Evolutionary conservation across 2,888 invertebrate species (phyloP).

Genomic region (Cephus runcator): DNA sequence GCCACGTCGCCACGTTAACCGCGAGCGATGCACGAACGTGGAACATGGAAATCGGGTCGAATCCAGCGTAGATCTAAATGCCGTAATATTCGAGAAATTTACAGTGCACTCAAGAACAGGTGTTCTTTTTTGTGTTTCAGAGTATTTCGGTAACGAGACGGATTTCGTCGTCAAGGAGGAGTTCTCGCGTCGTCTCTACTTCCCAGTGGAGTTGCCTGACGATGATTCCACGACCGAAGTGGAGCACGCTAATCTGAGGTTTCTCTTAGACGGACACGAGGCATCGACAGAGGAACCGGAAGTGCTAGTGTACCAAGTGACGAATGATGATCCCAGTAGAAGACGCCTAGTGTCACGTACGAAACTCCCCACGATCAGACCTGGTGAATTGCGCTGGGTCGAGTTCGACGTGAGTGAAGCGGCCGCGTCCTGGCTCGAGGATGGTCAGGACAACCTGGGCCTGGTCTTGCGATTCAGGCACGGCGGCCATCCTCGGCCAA

Average conservation of each 20-base stretch:
- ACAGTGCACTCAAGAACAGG: neutral
- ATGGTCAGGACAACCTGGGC: conserved; percentile 66
- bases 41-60: neutral
- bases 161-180: neutral
- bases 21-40: neutral
- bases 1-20: neutral
- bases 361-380: conserved; percentile 15
- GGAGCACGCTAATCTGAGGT: conserved; percentile 66
- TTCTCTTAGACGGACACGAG: conserved; percentile 52
- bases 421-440: conserved; percentile 65
- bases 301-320: conserved; percentile 41
- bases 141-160: conserved; percentile 37
- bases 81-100: neutral
- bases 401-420: conserved; percentile 72
- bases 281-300: conserved; percentile 19
- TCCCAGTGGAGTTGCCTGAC: conserved; percentile 42
- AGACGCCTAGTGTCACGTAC: neutral
- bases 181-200: conserved; percentile 35
- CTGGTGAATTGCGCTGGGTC: conserved; percentile 68
- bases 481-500: conserved; percentile 53
- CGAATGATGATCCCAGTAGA: conserved; percentile 1
- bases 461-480: conserved; percentile 69
- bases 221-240: conserved; percentile 40
- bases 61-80: neutral
- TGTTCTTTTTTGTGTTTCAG: conserved; percentile 37